Conservation (phyloP, 2,888 invertebrate species). For the Dryobotodes eremita region DNA sequence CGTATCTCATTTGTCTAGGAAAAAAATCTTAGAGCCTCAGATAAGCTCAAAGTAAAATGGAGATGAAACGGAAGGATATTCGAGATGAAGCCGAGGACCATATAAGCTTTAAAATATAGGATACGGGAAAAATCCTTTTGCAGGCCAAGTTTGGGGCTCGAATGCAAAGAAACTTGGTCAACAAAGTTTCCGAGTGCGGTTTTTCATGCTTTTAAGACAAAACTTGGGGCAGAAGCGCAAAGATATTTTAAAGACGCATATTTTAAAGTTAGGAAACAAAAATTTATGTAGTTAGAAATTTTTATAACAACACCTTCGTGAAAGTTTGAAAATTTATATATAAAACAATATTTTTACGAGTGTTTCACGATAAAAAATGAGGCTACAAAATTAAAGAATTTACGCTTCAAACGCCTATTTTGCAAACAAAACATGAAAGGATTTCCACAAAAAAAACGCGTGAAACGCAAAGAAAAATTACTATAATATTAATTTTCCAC, state of each 20-base stretch:
- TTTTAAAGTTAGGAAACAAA: constrained; percentile 59
- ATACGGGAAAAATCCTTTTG: constrained; percentile 73
- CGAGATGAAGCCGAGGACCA: constrained; percentile 76
- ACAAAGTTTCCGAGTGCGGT: constrained; percentile 63
- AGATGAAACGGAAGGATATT: constrained; percentile 85
- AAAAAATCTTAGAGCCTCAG: constrained; percentile 80
- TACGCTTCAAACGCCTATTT: not conserved
- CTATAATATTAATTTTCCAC: constrained; percentile 35
- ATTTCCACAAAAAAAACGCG: not conserved
- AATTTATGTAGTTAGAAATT: constrained; percentile 39
- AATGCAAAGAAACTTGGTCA: constrained; percentile 70
- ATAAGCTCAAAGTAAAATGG: constrained; percentile 85
- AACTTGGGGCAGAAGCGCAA: constrained; percentile 48
- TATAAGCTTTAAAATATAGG: constrained; percentile 84
- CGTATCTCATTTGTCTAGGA: constrained; percentile 80
- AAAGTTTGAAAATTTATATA: constrained; percentile 30
- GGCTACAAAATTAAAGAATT: not conserved
- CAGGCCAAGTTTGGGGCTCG: constrained; percentile 63
- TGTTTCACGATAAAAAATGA: constrained; percentile 10
- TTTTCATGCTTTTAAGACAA: constrained; percentile 63
- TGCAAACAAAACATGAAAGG: not conserved
- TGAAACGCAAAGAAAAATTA: constrained; percentile 14
- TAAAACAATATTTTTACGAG: constrained; percentile 31
- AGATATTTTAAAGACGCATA: constrained; percentile 54
- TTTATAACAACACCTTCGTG: constrained; percentile 33